Evolutionary conservation across 2,888 invertebrate genomes (phyloP), one percentile per base, ranked within the genome.

Genomic region (Notocelia uddmanniana): DNA sequence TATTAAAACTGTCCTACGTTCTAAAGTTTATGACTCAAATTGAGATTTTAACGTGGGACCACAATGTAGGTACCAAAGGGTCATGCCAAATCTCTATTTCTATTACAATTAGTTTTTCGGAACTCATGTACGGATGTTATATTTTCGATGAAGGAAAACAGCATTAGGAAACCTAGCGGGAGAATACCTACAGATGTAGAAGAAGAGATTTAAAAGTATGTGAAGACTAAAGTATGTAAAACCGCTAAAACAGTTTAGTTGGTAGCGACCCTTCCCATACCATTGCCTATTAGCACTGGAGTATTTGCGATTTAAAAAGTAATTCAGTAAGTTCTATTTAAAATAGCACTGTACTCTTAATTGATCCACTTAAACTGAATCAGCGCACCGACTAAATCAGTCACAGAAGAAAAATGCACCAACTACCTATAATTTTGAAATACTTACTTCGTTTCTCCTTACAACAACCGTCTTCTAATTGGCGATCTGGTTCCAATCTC

Each of bases 401-500:
- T 6, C 52, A 21, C n/a, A 54, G 34, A 10, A 21, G n/a, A 21
- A 10, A n/a, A 54, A 37, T 37, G 34, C 37, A 21, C 2, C 54
- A 64, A 37, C 37, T 6, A 9, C 15, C 26, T 13, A 34, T 18
- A n/a, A 21, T 8, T 2, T 21, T n/a, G 10, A 23, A 37, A 37
- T n/a, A 19, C 41, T 48, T 48, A n/a, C 23, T 54, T n/a, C 64
- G 54, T 37, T 59, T 13, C 19, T 54, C 10, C 52, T 18, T 31
- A 45, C 58, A 45, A 66, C 8, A 15, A 19, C 15, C 15, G 52
- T 41, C 50, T 64, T 52, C 59, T 66, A 73, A 74, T 74, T 76
- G 77, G 77, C 78, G 86, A 84, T 85, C 84, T 85, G 87, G 76
- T 85, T 85, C 81, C 84, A 85, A 87, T 88, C 85, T 84, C 74